These are phyloP conservation scores for Schrankia costaestrigalis DNA, from an alignment of 2,888 invertebrate genomes.

Conservation along the genomic window DNA sequence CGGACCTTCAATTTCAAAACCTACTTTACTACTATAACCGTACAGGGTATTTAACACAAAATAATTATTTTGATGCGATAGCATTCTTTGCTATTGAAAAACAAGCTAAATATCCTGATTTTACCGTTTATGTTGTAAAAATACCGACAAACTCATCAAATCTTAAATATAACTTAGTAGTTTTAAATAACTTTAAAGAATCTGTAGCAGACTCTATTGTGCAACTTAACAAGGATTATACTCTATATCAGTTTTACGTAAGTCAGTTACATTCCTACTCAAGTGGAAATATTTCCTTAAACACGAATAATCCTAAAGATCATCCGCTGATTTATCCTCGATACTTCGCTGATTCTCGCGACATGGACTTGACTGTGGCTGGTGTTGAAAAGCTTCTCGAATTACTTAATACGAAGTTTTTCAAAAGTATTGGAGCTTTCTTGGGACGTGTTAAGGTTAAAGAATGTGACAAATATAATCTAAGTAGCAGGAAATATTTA, in stretches of 20 bases:
- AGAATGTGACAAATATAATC: slow-evolving; percentile 37
- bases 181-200: slow-evolving; percentile 36
- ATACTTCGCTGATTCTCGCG: slow-evolving; percentile 80
- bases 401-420: slow-evolving; percentile 29
- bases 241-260: slow-evolving; percentile 51
- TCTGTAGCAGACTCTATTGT: slow-evolving; percentile 35
- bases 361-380: slow-evolving; percentile 58
- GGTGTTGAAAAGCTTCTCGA: slow-evolving; percentile 48
- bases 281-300: slow-evolving; percentile 77
- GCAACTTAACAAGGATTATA: slow-evolving; percentile 40
- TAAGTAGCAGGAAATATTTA: slow-evolving; percentile 47
- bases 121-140: slow-evolving; percentile 38
- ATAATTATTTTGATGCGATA: slow-evolving; percentile 76
- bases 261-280: slow-evolving; percentile 73
- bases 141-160: slow-evolving; percentile 47
- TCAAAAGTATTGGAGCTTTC: slow-evolving; percentile 18
- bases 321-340: slow-evolving; percentile 35
- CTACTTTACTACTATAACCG: slow-evolving; percentile 71
- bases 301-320: slow-evolving; percentile 77
- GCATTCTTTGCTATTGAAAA: slow-evolving; percentile 42
- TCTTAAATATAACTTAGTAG: not conserved
- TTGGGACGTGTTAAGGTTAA: slow-evolving; percentile 41
- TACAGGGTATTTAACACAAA: slow-evolving; percentile 69
- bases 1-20: slow-evolving; percentile 45
- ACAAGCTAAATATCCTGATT: slow-evolving; percentile 47